Percentiles rank a stretch among this genome's conserved stretches.
Evolutionary conservation across 2,113 vertebrate genomes (phyloP).

Genomic region (Cavia porcellus): DNA sequence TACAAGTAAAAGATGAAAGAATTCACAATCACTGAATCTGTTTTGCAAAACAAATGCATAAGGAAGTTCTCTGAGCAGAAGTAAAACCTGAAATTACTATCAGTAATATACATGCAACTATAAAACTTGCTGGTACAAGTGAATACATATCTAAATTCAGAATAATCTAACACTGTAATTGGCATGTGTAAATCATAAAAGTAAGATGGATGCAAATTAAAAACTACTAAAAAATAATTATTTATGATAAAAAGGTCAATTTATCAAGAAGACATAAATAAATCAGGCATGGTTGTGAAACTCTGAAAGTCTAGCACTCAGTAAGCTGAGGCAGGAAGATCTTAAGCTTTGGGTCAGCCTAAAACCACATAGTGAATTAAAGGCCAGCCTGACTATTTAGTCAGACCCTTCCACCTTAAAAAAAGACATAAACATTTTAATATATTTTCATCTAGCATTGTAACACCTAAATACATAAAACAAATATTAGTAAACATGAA

Average conservation of each 20-base stretch:
- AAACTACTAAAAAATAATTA: background rate
- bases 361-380: background rate
- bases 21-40: background rate
- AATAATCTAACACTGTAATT: background rate
- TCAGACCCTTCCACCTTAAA: background rate
- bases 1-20: background rate
- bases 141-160: background rate
- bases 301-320: background rate
- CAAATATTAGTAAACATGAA: background rate
- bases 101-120: background rate
- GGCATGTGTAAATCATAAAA: background rate
- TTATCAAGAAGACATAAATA: background rate
- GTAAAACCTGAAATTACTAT: background rate
- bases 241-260: background rate
- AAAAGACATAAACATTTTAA: background rate
- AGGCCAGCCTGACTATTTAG: background rate
- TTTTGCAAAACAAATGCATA: background rate
- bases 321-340: background rate
- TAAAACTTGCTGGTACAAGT: background rate
- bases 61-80: background rate
- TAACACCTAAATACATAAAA: background rate
- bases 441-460: background rate
- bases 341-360: background rate
- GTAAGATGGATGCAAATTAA: background rate
- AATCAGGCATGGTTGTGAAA: background rate